Percentiles rank a stretch among this genome's conserved stretches.
phyloP scores from a whole-genome alignment of 2,113 vertebrate genomes.

The Ardeotis arabs region DNA sequence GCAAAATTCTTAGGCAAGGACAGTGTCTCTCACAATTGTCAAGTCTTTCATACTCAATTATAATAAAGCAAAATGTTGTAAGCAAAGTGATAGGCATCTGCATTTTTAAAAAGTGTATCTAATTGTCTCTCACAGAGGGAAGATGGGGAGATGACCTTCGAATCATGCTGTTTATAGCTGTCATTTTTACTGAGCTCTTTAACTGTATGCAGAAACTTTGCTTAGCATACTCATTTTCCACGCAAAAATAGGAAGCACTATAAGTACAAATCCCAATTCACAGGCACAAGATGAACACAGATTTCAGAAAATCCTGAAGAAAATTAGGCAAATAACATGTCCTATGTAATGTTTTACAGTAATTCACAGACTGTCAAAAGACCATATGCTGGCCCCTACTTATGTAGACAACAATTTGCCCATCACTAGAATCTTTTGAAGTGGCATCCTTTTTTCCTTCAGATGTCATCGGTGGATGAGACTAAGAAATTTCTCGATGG shows the following conservation, averaged over 20 bases:
- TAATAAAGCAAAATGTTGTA: not conserved
- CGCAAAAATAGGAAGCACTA: not conserved
- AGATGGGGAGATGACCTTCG: not conserved
- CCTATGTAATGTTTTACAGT: not conserved
- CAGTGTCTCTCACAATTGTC: not conserved
- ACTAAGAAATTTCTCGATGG: not conserved
- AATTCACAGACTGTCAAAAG: not conserved
- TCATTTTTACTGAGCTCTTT: not conserved
- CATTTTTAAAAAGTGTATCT: not conserved
- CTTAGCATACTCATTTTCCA: not conserved
- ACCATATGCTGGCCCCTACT: not conserved
- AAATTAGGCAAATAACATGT: not conserved
- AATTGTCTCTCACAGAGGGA: not conserved
- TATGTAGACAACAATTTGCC: not conserved
- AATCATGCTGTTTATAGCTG: not conserved
- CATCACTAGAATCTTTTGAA: not conserved
- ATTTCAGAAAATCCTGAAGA: not conserved
- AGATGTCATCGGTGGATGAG: not conserved
- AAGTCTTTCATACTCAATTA: slow-evolving; percentile 10
- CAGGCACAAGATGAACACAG: not conserved
- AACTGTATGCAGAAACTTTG: not conserved
- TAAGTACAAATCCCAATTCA: not conserved
- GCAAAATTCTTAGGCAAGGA: not conserved
- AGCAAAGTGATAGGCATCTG: not conserved
- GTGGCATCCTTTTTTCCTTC: not conserved